These are phyloP conservation scores for Dione vanillae DNA, from an alignment of 2,888 invertebrate genomes.

Conservation along the genomic window DNA sequence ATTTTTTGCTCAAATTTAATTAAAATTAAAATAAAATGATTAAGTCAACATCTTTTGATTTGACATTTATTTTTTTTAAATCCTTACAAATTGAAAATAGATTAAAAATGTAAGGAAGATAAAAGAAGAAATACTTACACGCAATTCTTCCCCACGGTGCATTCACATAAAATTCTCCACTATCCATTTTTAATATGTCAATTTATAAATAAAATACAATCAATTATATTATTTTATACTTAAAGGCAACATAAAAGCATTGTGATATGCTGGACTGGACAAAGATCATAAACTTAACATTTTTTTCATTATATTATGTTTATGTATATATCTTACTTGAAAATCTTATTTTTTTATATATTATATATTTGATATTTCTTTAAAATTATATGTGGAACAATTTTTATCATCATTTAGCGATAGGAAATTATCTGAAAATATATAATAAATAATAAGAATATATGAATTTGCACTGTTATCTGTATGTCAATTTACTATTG, in stretches of 20 bases:
- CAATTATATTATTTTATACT: background rate
- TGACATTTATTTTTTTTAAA: constrained; percentile 12
- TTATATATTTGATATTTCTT: background rate
- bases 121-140: constrained; percentile 37
- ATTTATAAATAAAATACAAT: background rate
- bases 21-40: background rate
- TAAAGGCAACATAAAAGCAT: background rate
- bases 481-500: background rate
- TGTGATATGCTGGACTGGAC: no score
- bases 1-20: background rate
- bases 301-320: no score
- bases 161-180: constrained; percentile 66
- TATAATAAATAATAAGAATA: background rate
- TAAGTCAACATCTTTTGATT: background rate
- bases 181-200: constrained; percentile 21
- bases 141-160: constrained; percentile 83
- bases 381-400: background rate
- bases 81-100: background rate
- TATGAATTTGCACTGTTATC: background rate
- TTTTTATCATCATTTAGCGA: background rate
- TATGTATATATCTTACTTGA: no score
- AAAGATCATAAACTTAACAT: no score
- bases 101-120: constrained; percentile 15
- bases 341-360: no score
- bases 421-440: background rate